phyloP scores from a whole-genome alignment of 2,113 vertebrate genomes.

The Sminthopsis crassicaudata region DNA sequence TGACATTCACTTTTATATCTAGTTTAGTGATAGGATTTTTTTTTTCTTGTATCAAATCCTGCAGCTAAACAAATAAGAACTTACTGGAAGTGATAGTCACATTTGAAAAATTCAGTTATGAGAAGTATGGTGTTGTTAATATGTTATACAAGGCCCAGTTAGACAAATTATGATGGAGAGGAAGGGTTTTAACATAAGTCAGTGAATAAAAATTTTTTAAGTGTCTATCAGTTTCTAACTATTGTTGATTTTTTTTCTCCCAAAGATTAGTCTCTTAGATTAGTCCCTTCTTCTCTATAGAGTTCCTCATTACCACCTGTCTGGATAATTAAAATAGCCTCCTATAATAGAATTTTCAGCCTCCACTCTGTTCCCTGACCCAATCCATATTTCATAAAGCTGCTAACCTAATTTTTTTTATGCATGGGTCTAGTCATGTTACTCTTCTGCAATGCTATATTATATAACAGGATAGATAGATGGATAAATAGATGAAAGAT shows the following conservation, averaged over 20 bases:
- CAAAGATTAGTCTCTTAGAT: neutral
- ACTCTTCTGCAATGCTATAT: neutral
- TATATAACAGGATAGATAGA: neutral
- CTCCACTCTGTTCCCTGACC: neutral
- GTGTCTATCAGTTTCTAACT: neutral
- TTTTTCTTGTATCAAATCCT: slow-evolving; percentile 58
- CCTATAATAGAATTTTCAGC: neutral
- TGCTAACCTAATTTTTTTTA: neutral
- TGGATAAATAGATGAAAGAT: neutral
- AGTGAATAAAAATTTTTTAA: too few relatives aligned
- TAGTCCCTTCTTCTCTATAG: neutral
- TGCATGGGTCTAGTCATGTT: neutral
- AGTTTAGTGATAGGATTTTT: slow-evolving; percentile 55
- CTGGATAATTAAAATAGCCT: slow-evolving; percentile 3
- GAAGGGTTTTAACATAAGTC: too few relatives aligned
- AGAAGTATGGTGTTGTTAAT: too few relatives aligned
- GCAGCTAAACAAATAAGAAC: too few relatives aligned
- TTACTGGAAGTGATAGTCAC: too few relatives aligned
- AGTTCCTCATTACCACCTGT: neutral
- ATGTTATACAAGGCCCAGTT: too few relatives aligned
- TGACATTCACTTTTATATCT: slow-evolving; percentile 60
- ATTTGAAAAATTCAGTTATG: too few relatives aligned
- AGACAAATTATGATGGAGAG: too few relatives aligned
- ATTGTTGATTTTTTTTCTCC: neutral
- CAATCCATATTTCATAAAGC: neutral